Base-by-base conservation (phyloP, 2,888 invertebrate species). In the Notodonta ziczac region DNA sequence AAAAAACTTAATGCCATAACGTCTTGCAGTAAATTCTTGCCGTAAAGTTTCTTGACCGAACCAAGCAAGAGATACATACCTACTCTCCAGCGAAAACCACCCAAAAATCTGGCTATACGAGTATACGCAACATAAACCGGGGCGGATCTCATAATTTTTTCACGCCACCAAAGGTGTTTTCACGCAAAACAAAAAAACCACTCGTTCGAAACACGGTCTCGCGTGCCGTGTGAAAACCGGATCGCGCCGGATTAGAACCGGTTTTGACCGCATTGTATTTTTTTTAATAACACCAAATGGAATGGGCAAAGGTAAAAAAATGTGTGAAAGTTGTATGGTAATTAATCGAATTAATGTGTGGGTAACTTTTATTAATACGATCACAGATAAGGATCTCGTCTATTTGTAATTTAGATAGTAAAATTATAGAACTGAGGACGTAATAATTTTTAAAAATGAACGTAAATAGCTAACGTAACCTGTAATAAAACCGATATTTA, bases 231-330 rank as follows among this genome's bases (percentile, higher is more conserved):
- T 68, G 68, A 73, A 72, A 72, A 64, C 71, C 70, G 74, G 73
- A 73, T 76, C 70, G 63, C 59, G 56, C 53, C 61, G 75, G 80
- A 75, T 80, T 80, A 78, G 66, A 70, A 58, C 66, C 74, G 69
- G 76, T 72, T 75, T 73, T 71, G 67, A 72, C 75, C 77, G 65
- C 73, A 63, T 65, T 67, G 70, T 74, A 72, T 78, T 70, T 73
- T 73, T 73, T 71, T 73, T 73, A 74, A 77, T 74, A 74, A 74
- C 69, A 67, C 66, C 63, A 71, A 57, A 53, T 63, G 56, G 60
- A 63, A 51, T 4, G 16, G 51, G 14, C 9, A 24, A 14, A 14
- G 14, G n/a, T n/a, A 48, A 14, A 42, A 48, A 48, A 48, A 10
- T 9, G 42, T 10, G 42, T 42, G 4, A 42, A 42, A 42, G 42